Base-by-base conservation (phyloP, 2,797 vertebrate species). In the Muraenolepis orangiensis region DNA sequence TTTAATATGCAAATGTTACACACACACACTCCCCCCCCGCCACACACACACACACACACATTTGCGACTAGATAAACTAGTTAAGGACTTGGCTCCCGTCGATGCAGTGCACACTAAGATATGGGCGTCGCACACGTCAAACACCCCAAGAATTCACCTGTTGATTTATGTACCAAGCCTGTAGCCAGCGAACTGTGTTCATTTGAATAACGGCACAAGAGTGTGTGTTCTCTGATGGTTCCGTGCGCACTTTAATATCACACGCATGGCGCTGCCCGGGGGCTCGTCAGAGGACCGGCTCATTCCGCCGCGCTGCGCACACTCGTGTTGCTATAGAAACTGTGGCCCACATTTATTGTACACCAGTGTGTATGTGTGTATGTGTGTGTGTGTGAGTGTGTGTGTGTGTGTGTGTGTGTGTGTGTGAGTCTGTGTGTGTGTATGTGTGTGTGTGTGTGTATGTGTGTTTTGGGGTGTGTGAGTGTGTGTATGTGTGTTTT, bases 191-290 rank as follows among this genome's bases (percentile, higher is more conserved):
- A 72, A 84, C 80, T 87, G 87, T 87, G 85, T 81, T 90, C 81
- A 89, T 89, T 81, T 89, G 76, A 86, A 87, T 80, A 83, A 86
- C 28, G 82, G 85, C 81, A 77, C 38, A 30, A 76, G 84, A 88
- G 80, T 88, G 87, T 76, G 86, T 80, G 82, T 86, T 88, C 87
- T 90, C 88, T 87, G 83, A 57, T 89, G 87, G n/a, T n/a, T n/a
- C 88, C 90, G 88, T 86, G 86, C 78, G 86, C 84, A 29, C 84
- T 81, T 75, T 46, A 78, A 82, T 77, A 70, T 72, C 80, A 74
- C 79, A 84, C 79, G 78, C 72, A 81, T 28, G 64, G 7, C 80
- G 81, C 77, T 81, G 82, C 81, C 76, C 46, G 23, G 78, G 74
- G 80, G 79, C 77, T 76, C 32, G 74, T 87, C 79, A 61, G 69